These are phyloP conservation scores for cat (Felis catus) DNA, from an alignment of 2,113 vertebrate genomes.

Conservation along the genomic window F.catus_Fca126_mat1.0 CM031418.1:122496501-122497000, in stretches of 20 bases:
- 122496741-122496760: too few species aligned
- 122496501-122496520: neutral
- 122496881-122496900: too few species aligned
- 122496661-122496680: conserved; percentile 13
- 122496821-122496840: too few species aligned
- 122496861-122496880: too few species aligned
- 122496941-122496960: too few species aligned
- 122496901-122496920: too few species aligned
- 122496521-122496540: neutral
- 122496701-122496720: neutral
- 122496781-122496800: too few species aligned
- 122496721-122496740: neutral
- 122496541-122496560: neutral
- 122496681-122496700: neutral
- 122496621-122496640: neutral
- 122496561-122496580: neutral
- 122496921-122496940: too few species aligned
- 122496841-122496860: too few species aligned
- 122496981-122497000: too few species aligned
- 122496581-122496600: neutral
- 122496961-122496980: neutral
- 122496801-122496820: too few species aligned
- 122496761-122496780: too few species aligned
- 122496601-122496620: neutral
- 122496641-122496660: neutral